Evolutionary conservation across 53 echinoderm and acorn worm species (phyloP), one percentile per base, ranked within the genome.

Genomic region (Hippasteria phrygiana): DNA sequence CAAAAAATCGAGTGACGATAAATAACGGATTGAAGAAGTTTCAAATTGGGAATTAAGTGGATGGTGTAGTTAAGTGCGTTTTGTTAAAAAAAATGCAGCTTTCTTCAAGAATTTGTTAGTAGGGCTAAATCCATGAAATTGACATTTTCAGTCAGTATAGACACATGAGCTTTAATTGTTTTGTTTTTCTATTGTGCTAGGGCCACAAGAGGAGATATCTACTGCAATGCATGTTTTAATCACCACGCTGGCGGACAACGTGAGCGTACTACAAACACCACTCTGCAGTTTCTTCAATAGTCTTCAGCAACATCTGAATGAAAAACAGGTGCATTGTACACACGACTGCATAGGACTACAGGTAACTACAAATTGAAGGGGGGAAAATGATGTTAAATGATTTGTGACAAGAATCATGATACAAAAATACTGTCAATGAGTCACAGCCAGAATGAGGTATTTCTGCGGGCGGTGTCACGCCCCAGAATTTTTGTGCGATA

Each of bases 211-310:
- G 33, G 48, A 71, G 17, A 55, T 88, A 17, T 43, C 82, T 55
- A 87, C 78, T 55, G 93, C 94, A 40, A 72, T 93, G 64, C 81
- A 89, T 34, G 39, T 17, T n/a, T 71, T 95, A 55, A 73, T 97
- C 3, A 76, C 88, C 69, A 87, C 88, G 10, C 54, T 97, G 12
- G 50, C 93, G 2, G 86, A 93, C 46, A 95, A 95, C 29, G 83
- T 94, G 1, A 78, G 83, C 45, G 88, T 94, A 28, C 43, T 95
- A 32, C 91, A 95, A 11, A 67, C 87, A 6, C 91, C 98, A 33
- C 88, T 98, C 63, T 91, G 93, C 42, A 86, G 96, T 24, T 96
- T 98, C 88, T 88, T 95, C 73, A 87, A 93, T 46, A 93, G 75
- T 55, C 89, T 98, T 40, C 96, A 94, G 70, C 90, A 94, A 55